Conservation (phyloP, 2,888 invertebrate genomes). For the Selenia dentaria region DNA sequence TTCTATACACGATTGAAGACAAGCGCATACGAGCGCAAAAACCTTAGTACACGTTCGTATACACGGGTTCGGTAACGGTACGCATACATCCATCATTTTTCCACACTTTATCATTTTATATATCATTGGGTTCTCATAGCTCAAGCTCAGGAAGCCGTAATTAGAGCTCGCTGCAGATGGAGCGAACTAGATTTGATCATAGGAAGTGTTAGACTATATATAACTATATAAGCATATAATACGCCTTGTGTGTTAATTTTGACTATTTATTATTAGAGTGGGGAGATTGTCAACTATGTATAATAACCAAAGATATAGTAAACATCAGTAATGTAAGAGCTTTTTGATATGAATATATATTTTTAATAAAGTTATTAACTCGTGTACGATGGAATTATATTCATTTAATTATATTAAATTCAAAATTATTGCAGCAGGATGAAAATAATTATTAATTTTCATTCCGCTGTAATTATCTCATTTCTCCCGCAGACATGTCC, state of each 20-base stretch:
- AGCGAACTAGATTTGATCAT: constrained; percentile 1
- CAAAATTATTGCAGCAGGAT: too few species aligned
- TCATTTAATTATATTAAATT: too few species aligned
- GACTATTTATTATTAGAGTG: too few species aligned
- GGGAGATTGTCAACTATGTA: too few species aligned
- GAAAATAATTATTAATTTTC: too few species aligned
- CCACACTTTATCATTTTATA: constrained; percentile 37
- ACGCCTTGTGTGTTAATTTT: too few species aligned
- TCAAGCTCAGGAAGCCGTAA: constrained; percentile 20
- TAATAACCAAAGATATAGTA: too few species aligned
- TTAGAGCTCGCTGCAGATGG: constrained; percentile 11
- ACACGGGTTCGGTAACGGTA: constrained; percentile 54
- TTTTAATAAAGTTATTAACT: too few species aligned
- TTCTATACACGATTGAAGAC: constrained; percentile 67
- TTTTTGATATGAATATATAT: too few species aligned
- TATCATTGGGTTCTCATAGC: constrained; percentile 27
- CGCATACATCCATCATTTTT: constrained; percentile 56
- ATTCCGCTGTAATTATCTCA: constrained; percentile 39
- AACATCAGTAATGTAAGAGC: too few species aligned
- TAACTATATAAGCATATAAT: too few species aligned
- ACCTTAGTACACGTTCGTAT: constrained; percentile 50
- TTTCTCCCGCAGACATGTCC: constrained; percentile 41
- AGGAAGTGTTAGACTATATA: constrained; percentile 6
- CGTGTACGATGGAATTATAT: too few species aligned
- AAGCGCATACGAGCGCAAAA: constrained; percentile 65